phyloP scores from a whole-genome alignment of 1,140 invertebrate species.

The Glossosoma conforme region DNA sequence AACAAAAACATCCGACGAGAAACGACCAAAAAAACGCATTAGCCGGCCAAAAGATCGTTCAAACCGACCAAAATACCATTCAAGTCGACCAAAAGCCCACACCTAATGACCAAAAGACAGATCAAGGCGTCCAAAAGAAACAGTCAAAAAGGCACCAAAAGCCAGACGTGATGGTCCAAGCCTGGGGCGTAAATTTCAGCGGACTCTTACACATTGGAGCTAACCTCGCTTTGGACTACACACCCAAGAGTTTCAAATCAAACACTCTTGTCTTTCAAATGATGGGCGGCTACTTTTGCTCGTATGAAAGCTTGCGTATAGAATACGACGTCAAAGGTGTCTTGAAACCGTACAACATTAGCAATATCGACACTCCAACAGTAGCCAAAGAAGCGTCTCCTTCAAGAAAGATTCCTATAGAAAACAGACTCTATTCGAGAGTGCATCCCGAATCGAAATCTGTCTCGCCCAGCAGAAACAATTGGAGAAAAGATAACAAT shows the following conservation, averaged over 20 bases:
- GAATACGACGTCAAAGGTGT: constrained; percentile 32
- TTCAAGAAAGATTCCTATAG: constrained; percentile 24
- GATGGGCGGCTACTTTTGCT: constrained; percentile 80
- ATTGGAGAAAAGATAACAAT: constrained; percentile 38
- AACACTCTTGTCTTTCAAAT: constrained; percentile 85
- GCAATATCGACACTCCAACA: background rate
- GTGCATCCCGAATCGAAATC: constrained; percentile 38
- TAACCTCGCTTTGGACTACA: constrained; percentile 62
- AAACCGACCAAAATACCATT: too few species aligned
- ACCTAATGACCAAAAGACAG: too few species aligned
- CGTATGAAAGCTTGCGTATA: constrained; percentile 53
- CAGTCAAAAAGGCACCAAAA: too few species aligned
- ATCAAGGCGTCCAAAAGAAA: too few species aligned
- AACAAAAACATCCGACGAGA: background rate
- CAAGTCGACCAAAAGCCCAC: too few species aligned
- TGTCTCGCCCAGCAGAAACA: constrained; percentile 40
- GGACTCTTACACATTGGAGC: constrained; percentile 75
- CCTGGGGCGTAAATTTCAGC: constrained; percentile 81
- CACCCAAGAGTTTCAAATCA: constrained; percentile 63
- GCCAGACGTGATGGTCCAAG: constrained; percentile 57
- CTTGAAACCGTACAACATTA: background rate
- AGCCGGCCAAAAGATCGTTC: too few species aligned
- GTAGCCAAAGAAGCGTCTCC: constrained; percentile 22
- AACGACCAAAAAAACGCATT: too few species aligned
- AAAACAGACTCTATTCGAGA: constrained; percentile 5